phyloP scores from a whole-genome alignment of 1,140 invertebrate genomes.

The Bombus waltoni region DNA sequence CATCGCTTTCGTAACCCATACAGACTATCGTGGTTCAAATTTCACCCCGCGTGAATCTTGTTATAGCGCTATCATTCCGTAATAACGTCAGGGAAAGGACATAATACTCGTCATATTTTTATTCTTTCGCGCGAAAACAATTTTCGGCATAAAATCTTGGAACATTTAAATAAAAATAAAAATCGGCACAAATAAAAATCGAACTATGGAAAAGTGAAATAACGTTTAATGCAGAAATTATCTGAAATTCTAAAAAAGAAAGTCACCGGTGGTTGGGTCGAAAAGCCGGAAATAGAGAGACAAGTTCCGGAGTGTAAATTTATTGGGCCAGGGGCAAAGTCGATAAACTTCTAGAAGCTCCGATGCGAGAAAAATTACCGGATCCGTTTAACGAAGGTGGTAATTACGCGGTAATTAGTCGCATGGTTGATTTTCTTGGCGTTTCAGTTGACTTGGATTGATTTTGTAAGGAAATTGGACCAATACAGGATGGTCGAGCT shows the following conservation, averaged over 20 bases:
- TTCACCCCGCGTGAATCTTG: too few relatives aligned
- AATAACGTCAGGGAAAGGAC: too few relatives aligned
- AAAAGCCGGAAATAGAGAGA: not conserved
- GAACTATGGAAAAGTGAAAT: too few relatives aligned
- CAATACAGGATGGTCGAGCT: not conserved
- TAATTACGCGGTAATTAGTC: slow-evolving; percentile 15
- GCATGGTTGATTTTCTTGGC: not conserved
- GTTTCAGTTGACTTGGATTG: not conserved
- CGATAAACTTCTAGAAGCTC: not conserved
- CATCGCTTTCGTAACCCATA: not conserved
- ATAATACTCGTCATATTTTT: too few relatives aligned
- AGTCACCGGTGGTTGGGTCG: too few relatives aligned
- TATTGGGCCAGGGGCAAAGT: not conserved
- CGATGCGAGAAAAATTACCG: not conserved
- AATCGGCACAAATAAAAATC: not conserved
- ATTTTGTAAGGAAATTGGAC: not conserved
- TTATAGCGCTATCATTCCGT: too few relatives aligned
- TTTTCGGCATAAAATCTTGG: not conserved
- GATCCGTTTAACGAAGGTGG: slow-evolving; percentile 1
- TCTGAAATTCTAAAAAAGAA: not conserved
- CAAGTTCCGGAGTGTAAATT: not conserved
- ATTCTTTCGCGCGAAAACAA: too few relatives aligned
- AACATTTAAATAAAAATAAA: not conserved
- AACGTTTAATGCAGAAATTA: not conserved
- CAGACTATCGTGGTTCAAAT: not conserved